A percentile compares a stretch with the other conserved stretches of the same genome.
Conservation (phyloP, 2,888 invertebrate genomes). For the Serripes groenlandicus region DNA sequence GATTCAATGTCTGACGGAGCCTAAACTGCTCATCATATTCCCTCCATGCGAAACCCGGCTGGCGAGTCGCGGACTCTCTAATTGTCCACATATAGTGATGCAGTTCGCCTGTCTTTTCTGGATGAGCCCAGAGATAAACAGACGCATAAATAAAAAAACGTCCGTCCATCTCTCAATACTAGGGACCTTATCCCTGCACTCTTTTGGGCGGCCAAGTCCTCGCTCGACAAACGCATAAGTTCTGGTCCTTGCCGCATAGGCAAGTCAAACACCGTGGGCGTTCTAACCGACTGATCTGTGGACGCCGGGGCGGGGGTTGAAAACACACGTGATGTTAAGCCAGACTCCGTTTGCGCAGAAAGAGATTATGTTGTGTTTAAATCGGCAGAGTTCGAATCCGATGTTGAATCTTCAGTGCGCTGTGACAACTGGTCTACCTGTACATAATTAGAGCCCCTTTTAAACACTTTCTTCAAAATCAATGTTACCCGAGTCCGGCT, state of each 20-base stretch:
- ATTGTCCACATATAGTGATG: constrained; percentile 16
- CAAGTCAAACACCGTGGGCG: background rate
- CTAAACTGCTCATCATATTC: constrained; percentile 33
- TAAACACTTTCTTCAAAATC: no score
- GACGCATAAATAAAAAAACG: constrained; percentile 15
- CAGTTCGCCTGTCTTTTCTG: constrained; percentile 7
- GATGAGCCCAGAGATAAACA: background rate
- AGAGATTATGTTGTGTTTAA: no score
- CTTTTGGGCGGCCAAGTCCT: constrained; percentile 24
- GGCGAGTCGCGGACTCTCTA: constrained; percentile 11
- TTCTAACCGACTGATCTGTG: background rate
- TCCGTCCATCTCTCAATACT: constrained; percentile 21
- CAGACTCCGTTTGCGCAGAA: background rate
- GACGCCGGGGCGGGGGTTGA: background rate
- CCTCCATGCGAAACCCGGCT: background rate
- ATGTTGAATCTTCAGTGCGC: background rate
- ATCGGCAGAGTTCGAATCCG: background rate
- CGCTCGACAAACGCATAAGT: background rate
- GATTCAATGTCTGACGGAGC: constrained; percentile 4
- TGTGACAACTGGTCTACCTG: background rate
- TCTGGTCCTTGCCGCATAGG: background rate
- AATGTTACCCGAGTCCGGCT: background rate
- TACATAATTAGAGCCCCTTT: background rate
- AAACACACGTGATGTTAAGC: background rate
- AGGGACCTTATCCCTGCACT: constrained; percentile 5